These are phyloP conservation scores for Cantharis rufa DNA, from an alignment of 2,888 invertebrate species.

Conservation along the genomic window DNA sequence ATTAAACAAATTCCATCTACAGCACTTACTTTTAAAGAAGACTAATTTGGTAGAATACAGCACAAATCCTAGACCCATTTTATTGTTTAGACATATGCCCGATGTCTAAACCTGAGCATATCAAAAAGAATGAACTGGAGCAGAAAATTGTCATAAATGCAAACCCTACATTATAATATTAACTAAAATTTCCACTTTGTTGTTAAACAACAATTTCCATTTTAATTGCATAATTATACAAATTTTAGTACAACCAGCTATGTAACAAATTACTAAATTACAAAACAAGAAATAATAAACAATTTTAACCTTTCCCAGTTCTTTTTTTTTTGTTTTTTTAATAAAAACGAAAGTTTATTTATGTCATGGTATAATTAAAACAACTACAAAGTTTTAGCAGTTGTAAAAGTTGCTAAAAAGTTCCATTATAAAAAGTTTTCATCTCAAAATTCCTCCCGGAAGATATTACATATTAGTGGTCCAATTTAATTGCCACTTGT, in stretches of 20 bases:
- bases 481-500: background rate
- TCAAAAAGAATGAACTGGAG: background rate
- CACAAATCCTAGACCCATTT: background rate
- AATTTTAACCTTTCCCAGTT: background rate
- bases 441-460: background rate
- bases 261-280: background rate
- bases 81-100: background rate
- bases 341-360: background rate
- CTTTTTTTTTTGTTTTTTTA: background rate
- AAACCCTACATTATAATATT: background rate
- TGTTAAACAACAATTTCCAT: slow-evolving; percentile 1
- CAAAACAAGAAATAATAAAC: background rate
- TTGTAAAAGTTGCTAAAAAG: background rate
- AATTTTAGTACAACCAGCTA: background rate
- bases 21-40: background rate
- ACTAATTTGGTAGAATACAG: background rate
- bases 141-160: background rate
- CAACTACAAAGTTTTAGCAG: background rate
- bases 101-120: background rate
- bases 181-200: background rate
- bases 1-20: background rate
- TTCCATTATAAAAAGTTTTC: background rate
- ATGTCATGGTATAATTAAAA: background rate
- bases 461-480: background rate
- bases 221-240: slow-evolving; percentile 2